phyloP scores from a whole-genome alignment of 2,797 vertebrate species.

The Fistularia tabacaria region DNA sequence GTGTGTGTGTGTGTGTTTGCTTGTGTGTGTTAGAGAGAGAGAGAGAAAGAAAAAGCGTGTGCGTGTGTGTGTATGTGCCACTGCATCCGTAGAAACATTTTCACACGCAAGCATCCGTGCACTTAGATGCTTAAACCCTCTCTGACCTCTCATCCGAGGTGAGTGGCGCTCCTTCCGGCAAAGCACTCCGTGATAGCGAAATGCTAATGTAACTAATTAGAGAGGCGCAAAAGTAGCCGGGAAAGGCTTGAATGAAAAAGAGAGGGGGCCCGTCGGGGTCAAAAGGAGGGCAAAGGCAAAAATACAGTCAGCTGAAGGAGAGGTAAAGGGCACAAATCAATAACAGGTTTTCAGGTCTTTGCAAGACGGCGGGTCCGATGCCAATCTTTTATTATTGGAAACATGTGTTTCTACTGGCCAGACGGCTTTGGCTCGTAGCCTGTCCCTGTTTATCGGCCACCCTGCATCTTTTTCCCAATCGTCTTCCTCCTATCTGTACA shows the following conservation, averaged over 20 bases:
- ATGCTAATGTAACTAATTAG: constrained; percentile 74
- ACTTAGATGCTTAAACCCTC: constrained; percentile 44
- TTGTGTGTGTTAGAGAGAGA: neutral
- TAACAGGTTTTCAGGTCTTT: constrained; percentile 43
- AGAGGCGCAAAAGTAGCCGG: constrained; percentile 45
- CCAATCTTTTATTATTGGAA: constrained; percentile 47
- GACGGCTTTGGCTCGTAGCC: constrained; percentile 4
- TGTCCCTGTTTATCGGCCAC: constrained; percentile 1
- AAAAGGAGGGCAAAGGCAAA: constrained; percentile 56
- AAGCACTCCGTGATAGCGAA: constrained; percentile 64
- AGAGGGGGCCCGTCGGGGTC: constrained; percentile 41
- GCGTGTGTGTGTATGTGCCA: constrained; percentile 1
- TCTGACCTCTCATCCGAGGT: constrained; percentile 60
- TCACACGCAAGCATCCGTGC: constrained; percentile 39
- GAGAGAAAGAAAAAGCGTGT: too few relatives aligned
- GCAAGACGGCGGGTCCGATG: constrained; percentile 38
- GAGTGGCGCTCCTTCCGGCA: constrained; percentile 54
- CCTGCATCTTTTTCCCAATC: too few relatives aligned
- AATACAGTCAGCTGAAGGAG: constrained; percentile 56
- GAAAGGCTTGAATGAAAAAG: constrained; percentile 31
- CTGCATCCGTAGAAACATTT: constrained; percentile 18
- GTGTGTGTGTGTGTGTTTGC: neutral
- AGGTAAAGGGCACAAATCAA: constrained; percentile 52
- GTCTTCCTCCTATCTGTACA: too few relatives aligned
- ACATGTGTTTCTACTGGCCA: constrained; percentile 41